phyloP scores from a whole-genome alignment of 2,797 vertebrate species.

The Mormyrus hasselquistii region DNA sequence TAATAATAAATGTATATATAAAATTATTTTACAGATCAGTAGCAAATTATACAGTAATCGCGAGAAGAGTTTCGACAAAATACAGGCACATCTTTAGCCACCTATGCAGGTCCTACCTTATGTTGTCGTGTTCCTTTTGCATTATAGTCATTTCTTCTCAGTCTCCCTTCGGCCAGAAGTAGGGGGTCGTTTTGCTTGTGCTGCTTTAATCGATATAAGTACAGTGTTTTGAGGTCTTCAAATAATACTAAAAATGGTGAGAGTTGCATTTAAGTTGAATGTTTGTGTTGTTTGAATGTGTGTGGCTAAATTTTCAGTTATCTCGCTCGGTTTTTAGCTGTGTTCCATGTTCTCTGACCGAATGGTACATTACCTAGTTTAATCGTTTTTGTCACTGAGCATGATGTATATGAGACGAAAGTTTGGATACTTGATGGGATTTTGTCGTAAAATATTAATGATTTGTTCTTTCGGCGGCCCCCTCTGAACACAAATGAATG shows the following conservation, averaged over 20 bases:
- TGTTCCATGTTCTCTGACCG: slow-evolving; percentile 37
- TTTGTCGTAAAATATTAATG: background rate
- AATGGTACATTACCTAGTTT: slow-evolving; percentile 30
- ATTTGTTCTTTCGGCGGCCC: background rate
- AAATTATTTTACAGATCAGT: background rate
- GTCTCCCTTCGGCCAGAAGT: slow-evolving; percentile 31
- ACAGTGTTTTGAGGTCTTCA: background rate
- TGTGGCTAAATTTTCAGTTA: background rate
- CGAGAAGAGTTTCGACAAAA: background rate
- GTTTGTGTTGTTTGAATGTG: background rate
- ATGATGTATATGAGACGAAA: slow-evolving; percentile 46
- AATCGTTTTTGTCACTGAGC: slow-evolving; percentile 34
- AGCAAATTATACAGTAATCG: background rate
- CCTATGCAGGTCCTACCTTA: slow-evolving; percentile 46
- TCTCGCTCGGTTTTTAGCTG: slow-evolving; percentile 16
- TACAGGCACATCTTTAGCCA: slow-evolving; percentile 46
- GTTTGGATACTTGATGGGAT: background rate
- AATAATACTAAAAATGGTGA: slow-evolving; percentile 18
- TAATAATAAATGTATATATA: background rate
- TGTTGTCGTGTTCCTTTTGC: slow-evolving; percentile 71
- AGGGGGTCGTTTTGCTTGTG: slow-evolving; percentile 25
- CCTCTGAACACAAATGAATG: background rate
- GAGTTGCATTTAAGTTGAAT: background rate
- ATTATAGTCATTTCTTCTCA: slow-evolving; percentile 52
- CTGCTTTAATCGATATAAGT: background rate